phyloP scores from a whole-genome alignment of 2,113 vertebrate species.

The Macquaria australasica region DNA sequence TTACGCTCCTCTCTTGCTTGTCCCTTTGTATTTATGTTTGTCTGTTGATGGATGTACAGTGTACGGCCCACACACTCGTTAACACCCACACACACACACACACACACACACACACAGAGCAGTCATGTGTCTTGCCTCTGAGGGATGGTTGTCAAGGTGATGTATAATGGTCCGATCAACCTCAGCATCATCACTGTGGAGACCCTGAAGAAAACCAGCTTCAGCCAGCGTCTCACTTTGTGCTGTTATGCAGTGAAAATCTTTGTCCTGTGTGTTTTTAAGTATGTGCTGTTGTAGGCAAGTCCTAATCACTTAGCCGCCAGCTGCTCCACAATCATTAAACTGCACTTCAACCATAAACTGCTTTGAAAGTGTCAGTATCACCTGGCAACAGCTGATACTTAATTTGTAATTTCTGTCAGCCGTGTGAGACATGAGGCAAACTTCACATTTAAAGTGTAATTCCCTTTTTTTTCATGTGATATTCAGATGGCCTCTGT shows the following conservation, averaged over 20 bases:
- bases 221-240: neutral
- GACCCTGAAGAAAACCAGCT: slow-evolving; percentile 14
- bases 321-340: slow-evolving; percentile 26
- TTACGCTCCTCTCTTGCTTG: slow-evolving; percentile 18
- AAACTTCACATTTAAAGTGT: slow-evolving; percentile 17
- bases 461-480: slow-evolving; percentile 7
- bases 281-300: neutral
- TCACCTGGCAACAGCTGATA: slow-evolving; percentile 10
- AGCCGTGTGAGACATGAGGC: slow-evolving; percentile 14
- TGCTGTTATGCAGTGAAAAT: neutral
- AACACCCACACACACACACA: slow-evolving; percentile 1
- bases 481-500: neutral
- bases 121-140: slow-evolving; percentile 27
- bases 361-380: slow-evolving; percentile 8
- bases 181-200: slow-evolving; percentile 14
- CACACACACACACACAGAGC: slow-evolving; percentile 26
- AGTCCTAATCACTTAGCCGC: slow-evolving; percentile 19
- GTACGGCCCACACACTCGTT: neutral
- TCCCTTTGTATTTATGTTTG: slow-evolving; percentile 34
- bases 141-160: slow-evolving; percentile 51
- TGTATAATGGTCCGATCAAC: slow-evolving; percentile 27
- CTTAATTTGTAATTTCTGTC: slow-evolving; percentile 3
- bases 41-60: slow-evolving; percentile 23
- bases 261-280: neutral
- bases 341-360: slow-evolving; percentile 11